These are phyloP conservation scores for Ceuthmochares aereus DNA, from an alignment of 2,113 vertebrate species.

Conservation along the genomic window DNA sequence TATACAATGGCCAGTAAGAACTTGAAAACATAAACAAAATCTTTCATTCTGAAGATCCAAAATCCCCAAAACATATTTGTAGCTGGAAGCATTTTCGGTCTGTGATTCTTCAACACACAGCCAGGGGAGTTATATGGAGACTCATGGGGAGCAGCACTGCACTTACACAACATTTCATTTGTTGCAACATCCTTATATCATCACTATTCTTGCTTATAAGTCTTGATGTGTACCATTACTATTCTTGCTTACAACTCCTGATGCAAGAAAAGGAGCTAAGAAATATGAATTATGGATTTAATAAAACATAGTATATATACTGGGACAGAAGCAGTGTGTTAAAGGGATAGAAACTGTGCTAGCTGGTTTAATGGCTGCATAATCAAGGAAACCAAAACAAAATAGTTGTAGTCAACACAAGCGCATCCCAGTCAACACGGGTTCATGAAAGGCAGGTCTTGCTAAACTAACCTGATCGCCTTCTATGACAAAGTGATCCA, in stretches of 20 bases:
- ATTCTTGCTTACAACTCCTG: constrained; percentile 28
- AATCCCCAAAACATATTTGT: constrained; percentile 22
- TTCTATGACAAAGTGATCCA: no score
- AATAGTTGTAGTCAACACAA: no score
- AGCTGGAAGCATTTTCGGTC: constrained; percentile 1
- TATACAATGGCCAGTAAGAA: not conserved
- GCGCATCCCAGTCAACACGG: no score
- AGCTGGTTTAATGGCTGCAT: not conserved
- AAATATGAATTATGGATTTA: constrained; percentile 57
- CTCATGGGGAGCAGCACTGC: not conserved
- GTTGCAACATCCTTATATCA: constrained; percentile 24
- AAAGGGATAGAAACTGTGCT: not conserved
- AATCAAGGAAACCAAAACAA: not conserved
- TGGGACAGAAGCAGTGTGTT: not conserved
- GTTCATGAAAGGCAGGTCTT: no score
- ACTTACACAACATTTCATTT: constrained; percentile 1
- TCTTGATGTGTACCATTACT: constrained; percentile 46
- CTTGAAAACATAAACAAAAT: constrained; percentile 6
- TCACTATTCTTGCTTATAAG: constrained; percentile 2
- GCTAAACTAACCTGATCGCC: no score
- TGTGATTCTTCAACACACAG: not conserved
- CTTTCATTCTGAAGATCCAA: constrained; percentile 18
- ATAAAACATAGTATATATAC: not conserved
- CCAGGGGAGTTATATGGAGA: not conserved
- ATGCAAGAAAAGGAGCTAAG: not conserved